phyloP scores from a whole-genome alignment of 2,113 vertebrate species.

The Atlantisia rogersi region DNA sequence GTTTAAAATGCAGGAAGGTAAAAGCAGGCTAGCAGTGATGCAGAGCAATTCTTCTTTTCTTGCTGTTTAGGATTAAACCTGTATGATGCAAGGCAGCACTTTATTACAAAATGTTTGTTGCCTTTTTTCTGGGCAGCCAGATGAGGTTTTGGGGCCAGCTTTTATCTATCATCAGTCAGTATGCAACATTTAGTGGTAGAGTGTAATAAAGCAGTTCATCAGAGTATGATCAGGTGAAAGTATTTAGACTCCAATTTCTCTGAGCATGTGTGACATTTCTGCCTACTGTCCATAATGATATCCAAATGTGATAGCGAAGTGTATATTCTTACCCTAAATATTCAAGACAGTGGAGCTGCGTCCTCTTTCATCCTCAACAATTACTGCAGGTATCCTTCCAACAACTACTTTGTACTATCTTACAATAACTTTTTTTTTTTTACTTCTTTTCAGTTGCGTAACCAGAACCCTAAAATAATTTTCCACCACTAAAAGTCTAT shows the following conservation, averaged over 20 bases:
- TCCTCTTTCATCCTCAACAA: background rate
- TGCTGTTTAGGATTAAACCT: constrained; percentile 9
- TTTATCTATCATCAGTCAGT: background rate
- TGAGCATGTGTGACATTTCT: background rate
- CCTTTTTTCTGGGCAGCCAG: background rate
- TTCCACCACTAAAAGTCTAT: background rate
- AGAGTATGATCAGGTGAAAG: background rate
- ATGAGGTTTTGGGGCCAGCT: background rate
- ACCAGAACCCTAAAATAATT: background rate
- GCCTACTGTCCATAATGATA: background rate
- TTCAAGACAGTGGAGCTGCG: background rate
- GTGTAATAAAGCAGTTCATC: constrained; percentile 12
- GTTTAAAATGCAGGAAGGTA: background rate
- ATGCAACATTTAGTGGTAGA: background rate
- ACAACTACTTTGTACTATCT: background rate
- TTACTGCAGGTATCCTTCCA: background rate
- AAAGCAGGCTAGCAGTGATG: background rate
- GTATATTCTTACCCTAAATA: background rate
- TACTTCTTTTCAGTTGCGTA: background rate
- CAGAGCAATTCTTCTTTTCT: background rate
- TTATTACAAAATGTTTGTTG: background rate
- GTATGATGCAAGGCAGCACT: background rate
- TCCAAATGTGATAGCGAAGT: background rate
- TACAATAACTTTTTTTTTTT: background rate
- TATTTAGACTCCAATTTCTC: background rate